Evolutionary conservation across 2,888 invertebrate genomes (phyloP).

Genomic region (Leucophenga maculata): DNA sequence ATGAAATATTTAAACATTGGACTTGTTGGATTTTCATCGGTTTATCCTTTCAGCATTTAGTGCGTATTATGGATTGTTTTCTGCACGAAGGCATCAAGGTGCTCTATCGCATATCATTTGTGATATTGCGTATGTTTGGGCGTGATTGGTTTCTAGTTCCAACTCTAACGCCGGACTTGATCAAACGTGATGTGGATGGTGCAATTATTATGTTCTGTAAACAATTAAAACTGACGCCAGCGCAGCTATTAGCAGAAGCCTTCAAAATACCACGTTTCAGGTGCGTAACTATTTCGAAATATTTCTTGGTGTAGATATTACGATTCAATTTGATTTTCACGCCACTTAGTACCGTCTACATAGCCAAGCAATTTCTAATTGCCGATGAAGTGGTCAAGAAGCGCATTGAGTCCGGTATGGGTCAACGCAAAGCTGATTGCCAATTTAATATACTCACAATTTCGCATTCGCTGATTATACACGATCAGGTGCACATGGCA

Average conservation of each 20-base stretch:
- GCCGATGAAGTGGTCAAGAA: constrained; percentile 80
- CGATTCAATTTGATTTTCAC: neutral
- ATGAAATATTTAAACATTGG: constrained; percentile 92
- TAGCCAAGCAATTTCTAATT: constrained; percentile 79
- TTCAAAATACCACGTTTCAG: constrained; percentile 92
- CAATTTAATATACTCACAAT: constrained; percentile 93
- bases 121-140: constrained; percentile 89
- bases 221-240: constrained; percentile 86
- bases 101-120: constrained; percentile 88
- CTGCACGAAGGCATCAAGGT: constrained; percentile 95
- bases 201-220: constrained; percentile 87
- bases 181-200: constrained; percentile 84
- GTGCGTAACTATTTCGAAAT: constrained; percentile 82
- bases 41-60: constrained; percentile 91
- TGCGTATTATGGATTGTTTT: constrained; percentile 95
- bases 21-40: constrained; percentile 95
- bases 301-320: neutral
- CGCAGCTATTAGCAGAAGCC: constrained; percentile 84
- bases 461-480: constrained; percentile 89
- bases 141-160: constrained; percentile 78
- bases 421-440: constrained; percentile 83
- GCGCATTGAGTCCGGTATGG: constrained; percentile 87
- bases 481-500: constrained; percentile 77
- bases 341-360: constrained; percentile 29
- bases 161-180: constrained; percentile 84